A percentile compares a stretch with the other conserved stretches of the same genome.
phyloP scores from a whole-genome alignment of 2,797 vertebrate genomes.

The Potorous gilbertii region DNA sequence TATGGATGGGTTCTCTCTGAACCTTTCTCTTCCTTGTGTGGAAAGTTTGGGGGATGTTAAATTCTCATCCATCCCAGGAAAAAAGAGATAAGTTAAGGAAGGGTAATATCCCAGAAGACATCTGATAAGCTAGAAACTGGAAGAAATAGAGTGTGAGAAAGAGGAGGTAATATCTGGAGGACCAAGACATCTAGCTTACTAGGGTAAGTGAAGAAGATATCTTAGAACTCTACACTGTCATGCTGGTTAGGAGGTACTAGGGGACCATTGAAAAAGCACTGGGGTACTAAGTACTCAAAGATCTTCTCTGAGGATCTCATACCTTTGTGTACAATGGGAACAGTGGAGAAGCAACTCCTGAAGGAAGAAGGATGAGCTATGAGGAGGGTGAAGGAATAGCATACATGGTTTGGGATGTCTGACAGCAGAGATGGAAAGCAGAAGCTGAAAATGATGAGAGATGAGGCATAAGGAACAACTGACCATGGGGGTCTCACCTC shows the following conservation, averaged over 20 bases:
- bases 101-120: neutral
- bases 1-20: neutral
- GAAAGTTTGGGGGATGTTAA: neutral
- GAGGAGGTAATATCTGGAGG: conserved; percentile 85
- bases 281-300: conserved; percentile 91
- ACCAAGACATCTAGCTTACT: conserved; percentile 71
- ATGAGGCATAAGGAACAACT: neutral
- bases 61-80: neutral
- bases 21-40: neutral
- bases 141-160: neutral
- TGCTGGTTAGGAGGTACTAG: conserved; percentile 80
- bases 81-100: neutral
- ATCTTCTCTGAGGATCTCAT: conserved; percentile 92
- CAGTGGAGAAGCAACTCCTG: conserved; percentile 88
- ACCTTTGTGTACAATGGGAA: conserved; percentile 89
- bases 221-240: conserved; percentile 86
- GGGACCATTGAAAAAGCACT: conserved; percentile 80
- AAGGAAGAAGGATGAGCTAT: neutral
- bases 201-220: conserved; percentile 89
- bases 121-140: neutral
- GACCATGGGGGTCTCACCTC: conserved; percentile 81
- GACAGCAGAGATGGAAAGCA: neutral
- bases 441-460: neutral
- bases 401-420: neutral
- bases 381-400: neutral